phyloP scores from a whole-genome alignment of 2,113 vertebrate species.

The Tinamus guttatus region DNA sequence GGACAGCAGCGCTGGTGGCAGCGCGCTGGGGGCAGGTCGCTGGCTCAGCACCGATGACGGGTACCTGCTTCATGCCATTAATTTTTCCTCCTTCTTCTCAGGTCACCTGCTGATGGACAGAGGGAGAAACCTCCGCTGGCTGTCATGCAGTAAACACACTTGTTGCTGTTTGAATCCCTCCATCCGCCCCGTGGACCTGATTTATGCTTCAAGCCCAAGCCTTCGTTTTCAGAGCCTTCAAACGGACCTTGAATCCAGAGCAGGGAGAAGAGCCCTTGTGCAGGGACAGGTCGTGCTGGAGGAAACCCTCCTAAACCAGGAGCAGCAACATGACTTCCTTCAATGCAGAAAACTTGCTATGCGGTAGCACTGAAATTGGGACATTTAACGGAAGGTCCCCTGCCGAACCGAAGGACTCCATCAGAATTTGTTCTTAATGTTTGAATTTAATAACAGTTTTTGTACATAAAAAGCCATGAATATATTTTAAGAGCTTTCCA shows the following conservation, averaged over 20 bases:
- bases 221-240: neutral
- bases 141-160: neutral
- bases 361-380: neutral
- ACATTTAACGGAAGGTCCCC: neutral
- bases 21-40: accelerated
- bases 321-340: neutral
- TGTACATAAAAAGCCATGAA: neutral
- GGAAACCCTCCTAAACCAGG: neutral
- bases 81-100: neutral
- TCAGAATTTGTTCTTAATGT: accelerated
- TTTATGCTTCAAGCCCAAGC: accelerated
- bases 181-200: accelerated
- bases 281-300: neutral
- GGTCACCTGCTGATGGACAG: neutral
- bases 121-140: neutral
- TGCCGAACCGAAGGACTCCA: neutral
- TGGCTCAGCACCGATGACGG: accelerated
- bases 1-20: neutral
- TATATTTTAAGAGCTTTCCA: neutral
- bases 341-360: neutral
- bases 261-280: neutral
- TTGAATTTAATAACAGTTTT: neutral
- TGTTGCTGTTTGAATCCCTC: neutral
- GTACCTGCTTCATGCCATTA: neutral
- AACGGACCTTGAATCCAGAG: neutral